These are phyloP conservation scores for Augochlorella aurata DNA, from an alignment of 2,888 invertebrate species.

Conservation along the genomic window DNA sequence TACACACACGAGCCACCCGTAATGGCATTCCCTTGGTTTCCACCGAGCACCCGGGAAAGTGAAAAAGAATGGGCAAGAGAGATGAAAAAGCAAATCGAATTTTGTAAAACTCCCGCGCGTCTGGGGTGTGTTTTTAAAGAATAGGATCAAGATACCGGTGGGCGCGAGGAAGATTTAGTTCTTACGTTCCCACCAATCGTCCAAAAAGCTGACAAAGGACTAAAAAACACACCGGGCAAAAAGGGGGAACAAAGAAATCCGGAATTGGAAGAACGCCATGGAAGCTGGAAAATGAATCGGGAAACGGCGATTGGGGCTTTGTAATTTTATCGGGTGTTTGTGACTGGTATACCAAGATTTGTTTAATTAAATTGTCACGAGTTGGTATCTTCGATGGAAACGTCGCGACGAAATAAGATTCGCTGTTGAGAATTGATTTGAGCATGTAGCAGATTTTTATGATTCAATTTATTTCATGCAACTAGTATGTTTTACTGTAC, in stretches of 20 bases:
- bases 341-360: neutral
- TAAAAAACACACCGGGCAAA: conserved; percentile 28
- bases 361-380: no score
- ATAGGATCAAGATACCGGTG: conserved; percentile 57
- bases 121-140: conserved; percentile 34
- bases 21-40: conserved; percentile 22
- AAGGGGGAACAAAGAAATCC: conserved; percentile 30
- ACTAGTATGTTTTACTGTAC: no score
- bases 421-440: no score
- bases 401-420: no score
- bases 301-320: neutral
- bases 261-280: conserved; percentile 16
- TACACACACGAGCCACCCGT: neutral
- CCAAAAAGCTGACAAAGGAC: conserved; percentile 44
- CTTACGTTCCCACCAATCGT: conserved; percentile 50
- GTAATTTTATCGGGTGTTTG: neutral
- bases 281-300: conserved; percentile 33
- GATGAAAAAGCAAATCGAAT: conserved; percentile 75
- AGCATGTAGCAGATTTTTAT: no score
- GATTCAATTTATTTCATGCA: no score
- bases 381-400: no score
- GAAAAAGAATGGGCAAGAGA: conserved; percentile 61
- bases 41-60: conserved; percentile 28
- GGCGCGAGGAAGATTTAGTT: conserved; percentile 70
- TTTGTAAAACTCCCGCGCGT: conserved; percentile 70